phyloP scores from a whole-genome alignment of 2,113 vertebrate genomes.

The Hippocampus abdominalis region DNA sequence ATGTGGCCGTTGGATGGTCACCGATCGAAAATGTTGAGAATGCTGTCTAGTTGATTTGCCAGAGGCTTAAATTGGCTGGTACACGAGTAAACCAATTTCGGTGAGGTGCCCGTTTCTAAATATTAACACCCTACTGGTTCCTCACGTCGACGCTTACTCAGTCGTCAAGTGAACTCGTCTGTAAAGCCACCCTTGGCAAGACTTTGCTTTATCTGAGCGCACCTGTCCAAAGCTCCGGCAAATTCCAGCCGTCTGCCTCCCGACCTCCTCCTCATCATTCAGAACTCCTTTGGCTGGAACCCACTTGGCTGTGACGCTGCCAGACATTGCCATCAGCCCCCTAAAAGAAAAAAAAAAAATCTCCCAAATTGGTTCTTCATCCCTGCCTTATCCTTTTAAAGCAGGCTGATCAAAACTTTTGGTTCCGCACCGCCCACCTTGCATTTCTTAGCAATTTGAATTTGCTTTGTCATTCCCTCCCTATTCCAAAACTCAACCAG shows the following conservation, averaged over 20 bases:
- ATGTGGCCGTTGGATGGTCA: background rate
- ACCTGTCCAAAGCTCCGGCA: slow-evolving; percentile 54
- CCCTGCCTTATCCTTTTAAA: slow-evolving; percentile 38
- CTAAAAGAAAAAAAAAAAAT: slow-evolving; percentile 39
- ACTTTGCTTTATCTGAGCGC: slow-evolving; percentile 55
- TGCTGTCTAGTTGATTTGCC: slow-evolving; percentile 8
- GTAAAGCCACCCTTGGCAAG: slow-evolving; percentile 60
- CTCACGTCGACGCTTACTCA: slow-evolving; percentile 46
- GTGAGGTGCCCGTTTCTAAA: slow-evolving; percentile 53
- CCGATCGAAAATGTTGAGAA: background rate
- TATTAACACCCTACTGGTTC: slow-evolving; percentile 60
- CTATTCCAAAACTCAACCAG: background rate
- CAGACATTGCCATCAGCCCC: slow-evolving; percentile 33
- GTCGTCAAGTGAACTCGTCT: slow-evolving; percentile 61
- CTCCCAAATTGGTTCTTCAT: slow-evolving; percentile 57
- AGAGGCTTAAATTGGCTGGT: slow-evolving; percentile 27
- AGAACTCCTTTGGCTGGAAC: slow-evolving; percentile 53
- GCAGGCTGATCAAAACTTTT: slow-evolving; percentile 35
- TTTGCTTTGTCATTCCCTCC: slow-evolving; percentile 7
- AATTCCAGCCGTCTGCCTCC: slow-evolving; percentile 28
- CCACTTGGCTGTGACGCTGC: slow-evolving; percentile 46
- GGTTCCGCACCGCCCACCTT: slow-evolving; percentile 18
- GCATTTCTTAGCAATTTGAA: background rate
- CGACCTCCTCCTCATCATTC: slow-evolving; percentile 36
- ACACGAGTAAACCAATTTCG: slow-evolving; percentile 49